Evolutionary conservation across 2,797 vertebrate genomes (phyloP), one percentile per base, ranked within the genome.

Genomic region (Cryptoprocta ferox): DNA sequence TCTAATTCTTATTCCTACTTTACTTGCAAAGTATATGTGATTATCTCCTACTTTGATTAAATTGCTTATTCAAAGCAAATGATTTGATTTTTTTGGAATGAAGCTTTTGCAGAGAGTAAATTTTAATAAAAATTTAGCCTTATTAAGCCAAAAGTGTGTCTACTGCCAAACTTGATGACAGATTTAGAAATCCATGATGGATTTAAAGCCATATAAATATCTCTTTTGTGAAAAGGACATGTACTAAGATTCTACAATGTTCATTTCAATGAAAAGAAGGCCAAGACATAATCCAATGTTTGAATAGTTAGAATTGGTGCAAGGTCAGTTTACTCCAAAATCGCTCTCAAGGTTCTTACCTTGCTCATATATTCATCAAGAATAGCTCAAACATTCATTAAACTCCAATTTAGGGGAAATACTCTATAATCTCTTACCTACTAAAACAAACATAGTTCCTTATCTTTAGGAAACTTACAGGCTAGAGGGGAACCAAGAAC

Each of bases 61-160:
- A 88, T 42, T 56, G 3, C 56, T 39, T 96, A 53, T 73, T 78
- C 70, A 80, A 84, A 91, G 63, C 8, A 66, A 80, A 79, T 50
- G 28, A 24, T 35, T 61, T 32, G 94, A 24, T 39, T 59, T 19
- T 45, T 93, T 78, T 85, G 9, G 39, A 80, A 84, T 30, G 37
- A 87, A 89, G 6, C 4, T 14, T 83, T 84, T 87, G 21, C 8
- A 85, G 14, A 37, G 1, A 88, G 2, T 68, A 87, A 73, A 91
- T 89, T 94, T 87, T 85, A 92, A 65, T 9, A n/a, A 95, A 92
- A 94, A 86, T 5, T 26, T 61, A 76, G 28, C 15, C 5, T 80
- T 81, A 88, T 39, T 92, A 84, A 87, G 2, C 42, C 14, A 68
- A 88, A 89, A 45, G 37, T 3, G 7, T 76, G 5, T 63, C 39